Base-by-base conservation (phyloP, 2,888 invertebrate genomes). In the Thecocarcelia acutangulata region DNA sequence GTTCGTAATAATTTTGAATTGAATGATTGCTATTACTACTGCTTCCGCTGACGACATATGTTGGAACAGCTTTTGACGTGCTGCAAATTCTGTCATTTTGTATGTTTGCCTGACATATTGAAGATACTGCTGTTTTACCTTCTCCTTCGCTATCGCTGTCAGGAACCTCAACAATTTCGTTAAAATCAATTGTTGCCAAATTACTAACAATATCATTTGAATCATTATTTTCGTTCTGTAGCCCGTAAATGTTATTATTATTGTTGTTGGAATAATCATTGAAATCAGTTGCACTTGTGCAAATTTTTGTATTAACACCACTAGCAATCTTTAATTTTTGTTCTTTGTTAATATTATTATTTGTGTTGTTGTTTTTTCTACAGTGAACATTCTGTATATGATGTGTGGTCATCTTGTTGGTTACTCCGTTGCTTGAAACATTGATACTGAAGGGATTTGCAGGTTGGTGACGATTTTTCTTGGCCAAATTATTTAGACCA, bases 131-230 rank as follows among this genome's bases (percentile, higher is more conserved):
- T n/a, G 17, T 54, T 28, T 77, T 61, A 24, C 61, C 83, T 5
- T 85, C 86, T 3, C 78, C 80, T 68, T 86, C 86, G 73, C 85
- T 85, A 58, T 86, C 86, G 64, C 86, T 86, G 42, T 86, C 87
- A 58, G 84, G 85, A 63, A 87, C 86, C 85, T 87, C 87, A 63
- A 86, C 84, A 54, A 87, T 83, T 76, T 87, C 87, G n/a, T 78
- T 63, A 4, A 46, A 52, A 54, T 69, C 72, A 56, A 75, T 59
- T 48, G 68, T 46, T 59, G 72, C 19, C 24, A 81, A 72, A 64
- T 58, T 83, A 48, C 19, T 56, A 19, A 37, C 13, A 19, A 66
- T 37, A 58, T 66, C 56, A 4, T 28, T 40, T n/a, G 56, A 9
- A n/a, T 48, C 24, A 79, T 46, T 46, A 33, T 64, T 70, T 61